Conservation (phyloP, 2,888 invertebrate genomes). For the Macrophya alboannulata region DNA sequence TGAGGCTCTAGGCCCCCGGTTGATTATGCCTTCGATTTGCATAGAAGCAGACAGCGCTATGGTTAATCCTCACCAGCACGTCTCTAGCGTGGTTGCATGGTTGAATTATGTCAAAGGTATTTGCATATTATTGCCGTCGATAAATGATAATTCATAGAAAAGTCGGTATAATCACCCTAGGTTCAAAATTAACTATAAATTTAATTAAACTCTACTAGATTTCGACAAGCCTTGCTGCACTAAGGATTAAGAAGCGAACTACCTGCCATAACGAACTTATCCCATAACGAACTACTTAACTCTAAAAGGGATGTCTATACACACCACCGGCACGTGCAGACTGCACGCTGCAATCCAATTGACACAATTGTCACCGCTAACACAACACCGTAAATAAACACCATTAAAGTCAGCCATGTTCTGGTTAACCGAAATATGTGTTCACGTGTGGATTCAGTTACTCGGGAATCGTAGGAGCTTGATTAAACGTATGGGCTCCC, state of each 20-base stretch:
- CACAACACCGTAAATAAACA: slow-evolving; percentile 22
- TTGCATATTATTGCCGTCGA: slow-evolving; percentile 74
- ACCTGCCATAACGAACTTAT: slow-evolving; percentile 21
- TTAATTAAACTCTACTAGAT: slow-evolving; percentile 49
- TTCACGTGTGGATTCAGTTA: neutral
- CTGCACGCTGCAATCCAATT: slow-evolving; percentile 26
- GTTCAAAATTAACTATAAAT: slow-evolving; percentile 39
- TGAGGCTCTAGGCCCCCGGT: slow-evolving; percentile 48
- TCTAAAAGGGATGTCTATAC: neutral
- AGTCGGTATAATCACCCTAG: slow-evolving; percentile 60
- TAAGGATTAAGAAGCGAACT: slow-evolving; percentile 38
- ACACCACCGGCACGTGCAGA: slow-evolving; percentile 18
- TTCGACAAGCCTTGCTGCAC: neutral
- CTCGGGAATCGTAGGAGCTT: neutral
- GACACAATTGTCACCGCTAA: slow-evolving; percentile 34
- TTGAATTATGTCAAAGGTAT: slow-evolving; percentile 74
- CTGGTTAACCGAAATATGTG: neutral
- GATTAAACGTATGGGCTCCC: neutral
- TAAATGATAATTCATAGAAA: slow-evolving; percentile 76
- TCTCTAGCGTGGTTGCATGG: slow-evolving; percentile 61
- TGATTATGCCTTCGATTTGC: slow-evolving; percentile 66
- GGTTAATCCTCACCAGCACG: slow-evolving; percentile 68
- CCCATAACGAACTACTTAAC: neutral
- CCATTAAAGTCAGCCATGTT: slow-evolving; percentile 9
- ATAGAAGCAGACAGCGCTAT: slow-evolving; percentile 67